phyloP scores from a whole-genome alignment of 2,797 vertebrate genomes.

The Apogon talboti region DNA sequence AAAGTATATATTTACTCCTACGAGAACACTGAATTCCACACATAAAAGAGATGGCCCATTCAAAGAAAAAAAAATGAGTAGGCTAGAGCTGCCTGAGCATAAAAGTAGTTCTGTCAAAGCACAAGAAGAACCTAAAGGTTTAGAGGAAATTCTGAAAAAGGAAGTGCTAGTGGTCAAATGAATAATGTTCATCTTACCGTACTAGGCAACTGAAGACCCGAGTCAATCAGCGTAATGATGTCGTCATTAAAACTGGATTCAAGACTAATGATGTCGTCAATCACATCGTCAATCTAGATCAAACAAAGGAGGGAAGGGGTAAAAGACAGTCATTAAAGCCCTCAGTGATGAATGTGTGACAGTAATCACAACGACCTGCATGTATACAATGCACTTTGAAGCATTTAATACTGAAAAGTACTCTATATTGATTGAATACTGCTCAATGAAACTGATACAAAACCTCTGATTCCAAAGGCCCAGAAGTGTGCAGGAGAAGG shows the following conservation, averaged over 20 bases:
- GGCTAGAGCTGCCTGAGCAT: neutral
- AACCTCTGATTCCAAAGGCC: constrained; percentile 25
- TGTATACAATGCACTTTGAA: neutral
- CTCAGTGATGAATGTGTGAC: constrained; percentile 18
- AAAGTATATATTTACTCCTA: constrained; percentile 77
- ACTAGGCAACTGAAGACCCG: constrained; percentile 89
- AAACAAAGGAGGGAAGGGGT: constrained; percentile 36
- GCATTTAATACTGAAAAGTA: constrained; percentile 3
- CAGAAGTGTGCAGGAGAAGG: constrained; percentile 19
- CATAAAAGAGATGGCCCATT: constrained; percentile 49
- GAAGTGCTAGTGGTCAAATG: constrained; percentile 20
- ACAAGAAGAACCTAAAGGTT: no score
- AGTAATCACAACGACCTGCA: constrained; percentile 2
- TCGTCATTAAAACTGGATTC: constrained; percentile 96
- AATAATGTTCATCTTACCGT: constrained; percentile 82
- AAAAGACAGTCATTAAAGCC: neutral
- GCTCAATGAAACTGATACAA: neutral
- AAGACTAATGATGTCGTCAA: constrained; percentile 95
- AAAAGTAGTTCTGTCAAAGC: no score
- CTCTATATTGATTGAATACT: neutral
- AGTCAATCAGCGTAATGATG: constrained; percentile 90
- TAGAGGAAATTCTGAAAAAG: no score
- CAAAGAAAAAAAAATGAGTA: constrained; percentile 23
- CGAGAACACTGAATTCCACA: constrained; percentile 64
- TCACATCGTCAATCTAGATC: constrained; percentile 91